phyloP scores from a whole-genome alignment of 2,888 invertebrate species.

The Aleiodes alternator region DNA sequence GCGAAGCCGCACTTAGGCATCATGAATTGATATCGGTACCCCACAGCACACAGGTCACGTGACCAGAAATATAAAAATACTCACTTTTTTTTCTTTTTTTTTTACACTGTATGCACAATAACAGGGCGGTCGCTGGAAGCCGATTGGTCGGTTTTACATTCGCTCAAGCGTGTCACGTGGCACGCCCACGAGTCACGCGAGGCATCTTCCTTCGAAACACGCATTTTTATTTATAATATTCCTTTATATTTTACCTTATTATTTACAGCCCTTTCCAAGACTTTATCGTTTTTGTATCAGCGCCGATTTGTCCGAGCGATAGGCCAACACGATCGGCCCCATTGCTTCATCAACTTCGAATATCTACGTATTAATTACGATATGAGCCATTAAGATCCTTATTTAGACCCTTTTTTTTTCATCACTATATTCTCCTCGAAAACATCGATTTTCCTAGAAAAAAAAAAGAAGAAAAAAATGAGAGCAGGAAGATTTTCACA shows the following conservation, averaged over 20 bases:
- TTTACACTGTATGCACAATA: conserved; percentile 52
- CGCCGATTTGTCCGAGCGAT: no score
- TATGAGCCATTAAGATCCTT: no score
- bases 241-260: conserved; percentile 26
- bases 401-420: no score
- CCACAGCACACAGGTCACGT: conserved; percentile 61
- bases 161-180: conserved; percentile 69
- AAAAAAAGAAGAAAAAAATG: not conserved
- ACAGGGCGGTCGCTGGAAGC: conserved; percentile 65
- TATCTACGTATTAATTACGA: no score
- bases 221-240: conserved; percentile 41
- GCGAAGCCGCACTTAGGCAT: conserved; percentile 72
- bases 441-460: not conserved
- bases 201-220: conserved; percentile 47
- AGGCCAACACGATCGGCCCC: no score
- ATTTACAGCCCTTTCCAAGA: not conserved
- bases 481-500: not conserved
- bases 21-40: conserved; percentile 66
- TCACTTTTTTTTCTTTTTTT: not conserved
- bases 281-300: not conserved
- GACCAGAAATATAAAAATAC: conserved; percentile 66
- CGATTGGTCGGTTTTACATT: conserved; percentile 68
- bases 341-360: no score
- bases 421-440: no score
- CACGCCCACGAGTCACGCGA: conserved; percentile 73